A percentile compares a stretch with the other conserved stretches of the same genome.
Conservation (phyloP, 2,888 invertebrate species). For the Mayetiola destructor region DNA sequence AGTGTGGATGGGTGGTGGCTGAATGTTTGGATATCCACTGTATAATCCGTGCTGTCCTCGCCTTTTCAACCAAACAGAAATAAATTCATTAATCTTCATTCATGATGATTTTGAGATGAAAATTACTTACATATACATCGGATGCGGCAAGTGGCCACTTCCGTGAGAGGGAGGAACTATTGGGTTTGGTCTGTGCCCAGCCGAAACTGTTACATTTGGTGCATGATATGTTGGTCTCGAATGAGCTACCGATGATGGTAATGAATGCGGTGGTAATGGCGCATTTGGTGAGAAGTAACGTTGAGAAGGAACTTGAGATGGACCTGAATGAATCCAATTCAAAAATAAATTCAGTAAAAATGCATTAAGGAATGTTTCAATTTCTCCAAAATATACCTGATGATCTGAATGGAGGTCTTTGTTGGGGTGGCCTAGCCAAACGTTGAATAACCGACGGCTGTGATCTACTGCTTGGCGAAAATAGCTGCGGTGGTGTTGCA, state of each 20-base stretch:
- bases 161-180: conserved; percentile 13
- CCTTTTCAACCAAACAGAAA: neutral
- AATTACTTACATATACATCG: conserved; percentile 2
- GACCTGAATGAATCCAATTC: neutral
- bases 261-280: conserved; percentile 14
- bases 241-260: conserved; percentile 18
- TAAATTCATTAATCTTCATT: neutral
- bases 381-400: no score
- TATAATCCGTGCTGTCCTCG: conserved; percentile 1
- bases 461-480: conserved; percentile 33
- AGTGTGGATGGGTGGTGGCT: conserved; percentile 14
- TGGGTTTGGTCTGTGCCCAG: conserved; percentile 6
- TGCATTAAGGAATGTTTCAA: neutral
- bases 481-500: conserved; percentile 39
- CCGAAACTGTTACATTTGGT: neutral
- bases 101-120: neutral
- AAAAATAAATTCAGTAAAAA: neutral
- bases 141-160: conserved; percentile 2
- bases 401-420: conserved; percentile 18
- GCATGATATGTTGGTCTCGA: conserved; percentile 17
- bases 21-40: neutral
- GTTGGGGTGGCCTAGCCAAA: conserved; percentile 39
- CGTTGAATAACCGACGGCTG: conserved; percentile 47
- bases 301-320: neutral
- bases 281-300: conserved; percentile 15